Conservation (phyloP, 1,140 invertebrate genomes). For the Drosophila truncata region DNA sequence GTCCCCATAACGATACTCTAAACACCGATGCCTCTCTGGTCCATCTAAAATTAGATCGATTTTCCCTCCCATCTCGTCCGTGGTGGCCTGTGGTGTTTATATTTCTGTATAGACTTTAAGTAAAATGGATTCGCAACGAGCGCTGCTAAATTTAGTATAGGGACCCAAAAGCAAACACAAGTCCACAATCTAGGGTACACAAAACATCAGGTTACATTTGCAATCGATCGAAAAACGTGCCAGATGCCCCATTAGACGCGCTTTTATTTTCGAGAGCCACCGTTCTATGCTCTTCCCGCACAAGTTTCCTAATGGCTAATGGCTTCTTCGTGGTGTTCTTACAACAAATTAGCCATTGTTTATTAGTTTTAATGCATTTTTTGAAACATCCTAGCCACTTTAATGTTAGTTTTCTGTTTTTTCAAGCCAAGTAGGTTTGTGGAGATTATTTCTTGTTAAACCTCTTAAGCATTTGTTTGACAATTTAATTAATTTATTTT, state of each 20-base stretch:
- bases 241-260: conserved; percentile 33
- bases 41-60: conserved; percentile 46
- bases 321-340: neutral
- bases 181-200: conserved; percentile 40
- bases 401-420: neutral
- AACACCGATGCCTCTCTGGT: conserved; percentile 10
- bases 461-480: neutral
- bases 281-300: neutral
- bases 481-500: neutral
- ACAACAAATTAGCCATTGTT: neutral
- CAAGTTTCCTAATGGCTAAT: neutral
- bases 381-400: neutral
- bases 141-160: conserved; percentile 40
- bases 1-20: conserved; percentile 23
- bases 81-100: conserved; percentile 7
- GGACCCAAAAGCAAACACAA: conserved; percentile 44
- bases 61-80: conserved; percentile 17
- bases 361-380: neutral
- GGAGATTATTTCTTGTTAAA: neutral
- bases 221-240: conserved; percentile 46
- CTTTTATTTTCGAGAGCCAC: conserved; percentile 15
- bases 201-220: conserved; percentile 46
- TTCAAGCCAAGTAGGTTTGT: too few species aligned
- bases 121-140: conserved; percentile 37
- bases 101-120: conserved; percentile 43